phyloP scores from a whole-genome alignment of 2,888 invertebrate genomes.

The Caenorhabditis sp. region DNA sequence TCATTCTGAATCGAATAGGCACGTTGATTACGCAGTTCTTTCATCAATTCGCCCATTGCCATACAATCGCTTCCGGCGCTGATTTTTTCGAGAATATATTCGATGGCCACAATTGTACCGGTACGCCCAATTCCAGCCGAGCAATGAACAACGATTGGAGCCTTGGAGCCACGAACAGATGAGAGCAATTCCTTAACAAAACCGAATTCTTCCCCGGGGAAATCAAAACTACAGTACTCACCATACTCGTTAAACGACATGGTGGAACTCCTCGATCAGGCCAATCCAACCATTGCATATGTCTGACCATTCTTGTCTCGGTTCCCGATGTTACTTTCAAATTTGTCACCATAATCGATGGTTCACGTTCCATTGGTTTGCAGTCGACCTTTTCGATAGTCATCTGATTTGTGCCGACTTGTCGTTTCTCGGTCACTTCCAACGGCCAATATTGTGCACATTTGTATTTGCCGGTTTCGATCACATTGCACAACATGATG shows the following conservation, averaged over 20 bases:
- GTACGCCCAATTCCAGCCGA: slow-evolving; percentile 59
- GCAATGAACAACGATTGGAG: slow-evolving; percentile 58
- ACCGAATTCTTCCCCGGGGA: no score
- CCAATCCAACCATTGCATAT: slow-evolving; percentile 57
- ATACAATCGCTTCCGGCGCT: slow-evolving; percentile 35
- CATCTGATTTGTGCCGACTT: slow-evolving; percentile 13
- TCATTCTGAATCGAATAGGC: slow-evolving; percentile 59
- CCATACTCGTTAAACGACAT: slow-evolving; percentile 35
- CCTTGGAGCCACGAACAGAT: slow-evolving; percentile 46
- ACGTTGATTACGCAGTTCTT: slow-evolving; percentile 47
- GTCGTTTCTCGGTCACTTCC: slow-evolving; percentile 25
- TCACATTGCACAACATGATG: slow-evolving; percentile 56
- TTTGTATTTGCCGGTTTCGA: slow-evolving; percentile 75
- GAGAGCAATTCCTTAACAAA: slow-evolving; percentile 19
- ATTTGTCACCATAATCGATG: slow-evolving; percentile 23
- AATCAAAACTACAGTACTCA: no score
- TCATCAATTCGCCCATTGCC: slow-evolving; percentile 52
- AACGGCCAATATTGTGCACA: slow-evolving; percentile 75
- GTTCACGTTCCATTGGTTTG: slow-evolving; percentile 23
- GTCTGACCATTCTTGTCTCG: slow-evolving; percentile 26
- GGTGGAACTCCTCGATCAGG: slow-evolving; percentile 56
- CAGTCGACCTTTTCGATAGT: slow-evolving; percentile 24
- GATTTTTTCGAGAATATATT: slow-evolving; percentile 45
- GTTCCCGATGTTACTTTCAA: slow-evolving; percentile 9
- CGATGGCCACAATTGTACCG: slow-evolving; percentile 57